Evolutionary conservation across 1,140 invertebrate species (phyloP), one percentile per base, ranked within the genome.

Genomic region (Bombus cullumanus): DNA sequence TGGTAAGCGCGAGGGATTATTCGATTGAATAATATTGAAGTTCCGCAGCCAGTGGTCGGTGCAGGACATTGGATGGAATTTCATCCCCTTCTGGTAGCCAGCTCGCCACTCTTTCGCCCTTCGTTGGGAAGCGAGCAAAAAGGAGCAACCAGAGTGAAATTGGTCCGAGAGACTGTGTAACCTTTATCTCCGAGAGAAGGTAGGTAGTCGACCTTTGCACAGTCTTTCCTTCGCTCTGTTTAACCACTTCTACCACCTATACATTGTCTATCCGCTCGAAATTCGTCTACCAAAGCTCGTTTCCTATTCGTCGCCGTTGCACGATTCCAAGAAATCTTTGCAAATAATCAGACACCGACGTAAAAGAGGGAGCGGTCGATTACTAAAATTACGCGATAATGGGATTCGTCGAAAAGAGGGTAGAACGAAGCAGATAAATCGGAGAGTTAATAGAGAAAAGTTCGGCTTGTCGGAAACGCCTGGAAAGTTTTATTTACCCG

Each of bases 11-110:
- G 37, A 66, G 41, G 71, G 82, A 87, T 87, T 87, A 87, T 87
- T 87, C 82, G 77, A 87, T 87, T 85, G 86, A 87, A 87, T 87
- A 87, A 87, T 87, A 87, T 87, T 71, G 82, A 80, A 87, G 83
- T 85, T 85, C 82, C 69, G 43, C 59, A 85, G 76, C 25, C 76
- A 76, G 86, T 66, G 85, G 85, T 86, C 73, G 81, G 22, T 59
- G 75, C 69, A 47, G 64, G n/a, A 41, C 66, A 31, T 59, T 34
- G 57, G 66, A 75, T 77, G 73, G 73, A 74, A 77, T 86, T 77
- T 59, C 71, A 71, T 22, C 80, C 41, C 53, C 13, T 28, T 34
- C 34, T 13, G 22, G 13, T 15, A 15, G n/a, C 59, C 8, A 3
- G 25, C 25, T 74, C 28, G 34, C 15, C 57, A n/a, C 25, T 43